Percentiles rank a stretch among this genome's conserved stretches.
phyloP scores from a whole-genome alignment of 2,888 invertebrate genomes.

The Parnassius orleans region DNA sequence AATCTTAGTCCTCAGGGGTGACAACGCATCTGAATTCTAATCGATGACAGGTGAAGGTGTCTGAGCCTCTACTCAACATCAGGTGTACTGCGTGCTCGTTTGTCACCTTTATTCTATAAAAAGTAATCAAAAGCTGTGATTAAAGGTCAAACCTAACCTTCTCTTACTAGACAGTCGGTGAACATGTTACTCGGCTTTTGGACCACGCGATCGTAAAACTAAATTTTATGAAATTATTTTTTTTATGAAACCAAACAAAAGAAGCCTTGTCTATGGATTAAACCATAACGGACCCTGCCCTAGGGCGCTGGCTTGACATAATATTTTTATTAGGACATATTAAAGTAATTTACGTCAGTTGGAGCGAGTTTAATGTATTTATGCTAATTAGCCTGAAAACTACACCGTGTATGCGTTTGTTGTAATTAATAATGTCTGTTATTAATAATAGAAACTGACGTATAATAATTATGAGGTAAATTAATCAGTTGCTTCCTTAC shows the following conservation, averaged over 20 bases:
- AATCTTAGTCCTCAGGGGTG: no score
- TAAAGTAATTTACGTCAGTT: constrained; percentile 66
- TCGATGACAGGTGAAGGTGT: no score
- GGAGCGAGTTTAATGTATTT: constrained; percentile 58
- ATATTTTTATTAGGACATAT: constrained; percentile 64
- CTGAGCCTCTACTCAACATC: no score
- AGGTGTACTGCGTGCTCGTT: no score
- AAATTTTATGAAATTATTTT: constrained; percentile 14
- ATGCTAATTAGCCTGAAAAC: constrained; percentile 65
- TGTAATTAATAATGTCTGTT: constrained; percentile 27
- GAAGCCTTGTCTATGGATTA: constrained; percentile 28
- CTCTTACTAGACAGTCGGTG: no score
- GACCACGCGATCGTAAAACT: constrained; percentile 13
- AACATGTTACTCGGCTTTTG: no score
- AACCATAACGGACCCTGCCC: constrained; percentile 31
- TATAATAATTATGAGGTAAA: neutral
- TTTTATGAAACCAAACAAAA: constrained; percentile 20
- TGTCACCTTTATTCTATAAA: no score
- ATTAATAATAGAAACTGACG: constrained; percentile 5
- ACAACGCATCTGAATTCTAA: no score
- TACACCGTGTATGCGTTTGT: constrained; percentile 41
- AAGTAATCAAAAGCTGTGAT: no score
- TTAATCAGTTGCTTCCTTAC: neutral
- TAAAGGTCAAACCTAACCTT: no score
- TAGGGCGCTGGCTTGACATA: constrained; percentile 47